Percentiles rank a stretch among this genome's conserved stretches.
Conservation (phyloP, 1,140 invertebrate species). For the Goniozus legneri region DNA sequence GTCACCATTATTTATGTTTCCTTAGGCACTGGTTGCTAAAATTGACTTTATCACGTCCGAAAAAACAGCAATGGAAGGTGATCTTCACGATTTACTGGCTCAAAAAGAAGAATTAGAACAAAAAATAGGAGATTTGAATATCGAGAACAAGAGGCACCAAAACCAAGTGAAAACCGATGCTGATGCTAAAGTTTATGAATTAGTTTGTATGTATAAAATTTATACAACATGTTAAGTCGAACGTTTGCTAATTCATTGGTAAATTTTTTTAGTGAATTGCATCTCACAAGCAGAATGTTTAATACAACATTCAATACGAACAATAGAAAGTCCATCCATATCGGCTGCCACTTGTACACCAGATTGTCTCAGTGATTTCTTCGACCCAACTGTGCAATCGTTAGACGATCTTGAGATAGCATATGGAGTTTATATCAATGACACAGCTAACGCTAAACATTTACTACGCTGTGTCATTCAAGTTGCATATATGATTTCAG, state of each 20-base stretch:
- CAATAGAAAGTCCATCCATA: constrained; percentile 69
- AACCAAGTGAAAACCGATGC: constrained; percentile 40
- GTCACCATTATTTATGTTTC: constrained; percentile 7
- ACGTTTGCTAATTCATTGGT: neutral
- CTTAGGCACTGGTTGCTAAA: constrained; percentile 50
- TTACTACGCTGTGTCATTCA: constrained; percentile 42
- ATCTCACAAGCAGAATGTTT: constrained; percentile 61
- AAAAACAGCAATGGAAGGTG: constrained; percentile 62
- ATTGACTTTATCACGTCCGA: constrained; percentile 56
- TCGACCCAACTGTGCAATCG: constrained; percentile 45
- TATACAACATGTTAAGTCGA: neutral
- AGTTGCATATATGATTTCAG: constrained; percentile 58
- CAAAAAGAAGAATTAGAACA: constrained; percentile 64
- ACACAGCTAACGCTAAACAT: constrained; percentile 41
- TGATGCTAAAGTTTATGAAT: constrained; percentile 38
- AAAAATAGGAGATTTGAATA: constrained; percentile 52
- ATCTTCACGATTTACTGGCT: constrained; percentile 64
- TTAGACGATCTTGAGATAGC: constrained; percentile 41
- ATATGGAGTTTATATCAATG: constrained; percentile 37
- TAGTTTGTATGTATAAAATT: constrained; percentile 36
- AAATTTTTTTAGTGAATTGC: constrained; percentile 52
- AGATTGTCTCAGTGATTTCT: constrained; percentile 60
- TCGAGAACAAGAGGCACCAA: constrained; percentile 36
- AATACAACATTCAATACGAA: constrained; percentile 61
- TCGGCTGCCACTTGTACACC: constrained; percentile 67